Evolutionary conservation across 2,888 invertebrate genomes (phyloP), one percentile per base, ranked within the genome.

Genomic region (Eilema sororculum): DNA sequence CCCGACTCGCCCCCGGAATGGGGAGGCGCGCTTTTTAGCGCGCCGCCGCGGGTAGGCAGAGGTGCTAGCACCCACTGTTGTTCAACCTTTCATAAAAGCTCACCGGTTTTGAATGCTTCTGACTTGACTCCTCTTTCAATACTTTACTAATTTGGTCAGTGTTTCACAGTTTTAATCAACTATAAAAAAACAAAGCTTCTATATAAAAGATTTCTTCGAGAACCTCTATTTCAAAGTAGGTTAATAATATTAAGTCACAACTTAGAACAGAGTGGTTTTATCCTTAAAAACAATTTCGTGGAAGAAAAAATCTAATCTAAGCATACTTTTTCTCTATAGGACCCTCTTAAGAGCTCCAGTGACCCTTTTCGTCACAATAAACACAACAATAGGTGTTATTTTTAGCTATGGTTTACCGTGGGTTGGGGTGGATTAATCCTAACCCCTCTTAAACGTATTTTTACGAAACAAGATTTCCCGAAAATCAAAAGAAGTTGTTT

Each of bases 271-370:
- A 20, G 52, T 9, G 9, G 52, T 52, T 52, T 52, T 52, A 52
- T n/a, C 52, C 52, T 20, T 6, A 52, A 52, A n/a, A 52, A 52
- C 52, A 52, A n/a, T 52, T 41, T 52, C 9, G 8, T n/a, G 20
- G n/a, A n/a, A 52, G 20, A 52, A 52, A 52, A 52, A 52, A 52
- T n/a, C n/a, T 52, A 52, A 52, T 16, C 46, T 20, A 16, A 52
- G n/a, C 20, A 52, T n/a, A 52, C 52, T 3, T 52, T 52, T 52
- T 52, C 20, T 52, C 52, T n/a, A n/a, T 5, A 52, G 52, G n/a
- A 52, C 52, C 52, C 52, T 52, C 52, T 52, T 52, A 52, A 52
- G 52, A 52, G 52, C 52, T 52, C 52, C 52, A 52, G n/a, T 52
- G 52, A 52, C 52, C 52, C 52, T 52, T 52, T 52, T 52, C 52